Percentiles rank a stretch among this genome's conserved stretches.
phyloP scores from a whole-genome alignment of 2,113 vertebrate genomes.

The Pristiophorus japonicus region DNA sequence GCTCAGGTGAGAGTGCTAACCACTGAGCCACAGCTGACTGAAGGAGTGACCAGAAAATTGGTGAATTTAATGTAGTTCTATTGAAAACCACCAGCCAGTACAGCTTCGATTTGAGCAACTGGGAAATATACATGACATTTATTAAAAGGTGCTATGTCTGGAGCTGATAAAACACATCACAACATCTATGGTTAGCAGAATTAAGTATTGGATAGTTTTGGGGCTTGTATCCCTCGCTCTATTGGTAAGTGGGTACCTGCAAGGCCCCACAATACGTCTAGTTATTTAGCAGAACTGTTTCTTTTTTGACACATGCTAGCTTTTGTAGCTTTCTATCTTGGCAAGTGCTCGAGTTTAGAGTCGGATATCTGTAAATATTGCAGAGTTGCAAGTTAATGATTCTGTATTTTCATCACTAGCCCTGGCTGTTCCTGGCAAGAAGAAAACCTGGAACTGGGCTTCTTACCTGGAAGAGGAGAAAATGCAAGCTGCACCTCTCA shows the following conservation, averaged over 20 bases:
- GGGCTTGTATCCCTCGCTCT: no score
- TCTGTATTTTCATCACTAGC: not conserved
- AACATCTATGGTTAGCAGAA: not conserved
- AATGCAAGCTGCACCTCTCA: conserved; percentile 75
- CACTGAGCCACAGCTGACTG: no score
- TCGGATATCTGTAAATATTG: not conserved
- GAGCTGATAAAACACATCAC: not conserved
- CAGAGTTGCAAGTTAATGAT: not conserved
- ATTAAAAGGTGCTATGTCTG: not conserved
- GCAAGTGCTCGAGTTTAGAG: not conserved
- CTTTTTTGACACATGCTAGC: not conserved
- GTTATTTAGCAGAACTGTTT: not conserved
- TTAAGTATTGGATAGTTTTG: not conserved
- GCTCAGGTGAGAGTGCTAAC: no score
- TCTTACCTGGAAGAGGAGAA: conserved; percentile 89
- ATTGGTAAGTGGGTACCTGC: not conserved
- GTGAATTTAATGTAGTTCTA: not conserved
- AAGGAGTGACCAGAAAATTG: not conserved
- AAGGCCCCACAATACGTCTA: not conserved
- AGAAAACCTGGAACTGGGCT: conserved; percentile 90
- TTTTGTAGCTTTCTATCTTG: not conserved
- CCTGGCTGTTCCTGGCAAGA: conserved; percentile 70
- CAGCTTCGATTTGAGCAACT: not conserved
- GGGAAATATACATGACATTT: not conserved
- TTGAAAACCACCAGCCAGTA: not conserved